A percentile compares a stretch with the other conserved stretches of the same genome.
Conservation (phyloP, 2,797 vertebrate genomes). For the Clarias pachynema region DNA sequence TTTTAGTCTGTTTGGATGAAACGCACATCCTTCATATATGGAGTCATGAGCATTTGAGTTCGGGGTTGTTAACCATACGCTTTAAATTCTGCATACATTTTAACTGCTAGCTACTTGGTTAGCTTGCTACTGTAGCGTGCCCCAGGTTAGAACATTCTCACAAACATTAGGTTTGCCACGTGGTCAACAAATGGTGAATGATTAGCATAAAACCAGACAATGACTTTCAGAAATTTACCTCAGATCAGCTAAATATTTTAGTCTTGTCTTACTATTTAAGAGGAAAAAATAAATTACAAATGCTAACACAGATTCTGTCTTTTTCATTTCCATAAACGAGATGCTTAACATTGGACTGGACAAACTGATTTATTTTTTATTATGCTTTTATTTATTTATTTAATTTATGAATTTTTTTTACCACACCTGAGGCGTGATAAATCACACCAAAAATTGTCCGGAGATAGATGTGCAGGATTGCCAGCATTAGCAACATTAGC, state of each 20-base stretch:
- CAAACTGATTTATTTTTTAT: slow-evolving; percentile 7
- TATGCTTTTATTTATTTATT: too few species aligned
- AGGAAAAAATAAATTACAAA: not conserved
- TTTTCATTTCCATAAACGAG: not conserved
- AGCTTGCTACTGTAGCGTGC: not conserved
- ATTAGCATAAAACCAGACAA: not conserved
- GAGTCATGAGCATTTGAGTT: not conserved
- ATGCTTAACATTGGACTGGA: not conserved
- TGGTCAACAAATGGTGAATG: not conserved
- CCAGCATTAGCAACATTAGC: slow-evolving; percentile 48
- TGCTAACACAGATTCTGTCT: not conserved
- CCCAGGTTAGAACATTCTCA: not conserved
- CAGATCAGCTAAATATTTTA: not conserved
- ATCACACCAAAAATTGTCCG: slow-evolving; percentile 61
- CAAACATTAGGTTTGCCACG: not conserved
- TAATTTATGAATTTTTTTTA: slow-evolving; percentile 45
- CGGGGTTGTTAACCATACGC: not conserved
- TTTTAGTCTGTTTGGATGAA: not conserved
- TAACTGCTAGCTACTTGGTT: not conserved
- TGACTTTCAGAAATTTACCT: not conserved
- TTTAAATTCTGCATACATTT: not conserved
- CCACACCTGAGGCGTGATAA: slow-evolving; percentile 65
- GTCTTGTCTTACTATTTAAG: too few species aligned
- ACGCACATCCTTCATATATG: not conserved
- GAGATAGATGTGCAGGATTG: not conserved